phyloP scores from a whole-genome alignment of 2,113 vertebrate genomes.

The Paradoxurus hermaphroditus region DNA sequence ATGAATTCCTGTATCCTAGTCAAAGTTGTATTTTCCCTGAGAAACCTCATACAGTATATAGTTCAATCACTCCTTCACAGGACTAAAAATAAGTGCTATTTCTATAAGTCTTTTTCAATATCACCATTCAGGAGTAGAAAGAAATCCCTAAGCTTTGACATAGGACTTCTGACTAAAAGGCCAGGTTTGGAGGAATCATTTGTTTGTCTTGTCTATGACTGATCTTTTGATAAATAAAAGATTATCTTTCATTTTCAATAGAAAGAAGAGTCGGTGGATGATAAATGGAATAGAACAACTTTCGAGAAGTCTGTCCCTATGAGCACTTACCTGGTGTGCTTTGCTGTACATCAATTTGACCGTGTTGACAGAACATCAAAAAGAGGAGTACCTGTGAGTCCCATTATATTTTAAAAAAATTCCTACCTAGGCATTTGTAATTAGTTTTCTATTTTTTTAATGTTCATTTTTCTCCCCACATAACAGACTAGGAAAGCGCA shows the following conservation, averaged over 20 bases:
- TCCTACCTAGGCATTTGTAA: background rate
- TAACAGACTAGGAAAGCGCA: background rate
- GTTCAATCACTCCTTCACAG: background rate
- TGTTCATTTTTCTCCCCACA: background rate
- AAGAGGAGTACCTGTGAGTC: conserved; percentile 85
- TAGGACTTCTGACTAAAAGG: background rate
- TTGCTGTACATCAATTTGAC: conserved; percentile 92
- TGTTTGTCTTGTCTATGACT: background rate
- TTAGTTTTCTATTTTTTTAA: background rate
- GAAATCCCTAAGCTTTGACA: background rate
- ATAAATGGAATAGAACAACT: conserved; percentile 81
- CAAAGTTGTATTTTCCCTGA: background rate
- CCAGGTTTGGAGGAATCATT: background rate
- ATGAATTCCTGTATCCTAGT: background rate
- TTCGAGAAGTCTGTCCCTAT: conserved; percentile 92
- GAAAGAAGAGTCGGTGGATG: conserved; percentile 31
- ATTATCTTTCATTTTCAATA: conserved; percentile 72
- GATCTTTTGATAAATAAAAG: background rate
- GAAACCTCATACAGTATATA: background rate
- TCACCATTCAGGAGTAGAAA: background rate
- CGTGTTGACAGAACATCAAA: conserved; percentile 75
- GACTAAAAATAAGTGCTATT: background rate
- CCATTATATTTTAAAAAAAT: background rate
- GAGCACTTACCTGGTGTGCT: conserved; percentile 98
- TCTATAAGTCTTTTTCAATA: background rate